Base-by-base conservation (phyloP, 2,888 invertebrate species). In the Pycnomerus fuliginosus region DNA sequence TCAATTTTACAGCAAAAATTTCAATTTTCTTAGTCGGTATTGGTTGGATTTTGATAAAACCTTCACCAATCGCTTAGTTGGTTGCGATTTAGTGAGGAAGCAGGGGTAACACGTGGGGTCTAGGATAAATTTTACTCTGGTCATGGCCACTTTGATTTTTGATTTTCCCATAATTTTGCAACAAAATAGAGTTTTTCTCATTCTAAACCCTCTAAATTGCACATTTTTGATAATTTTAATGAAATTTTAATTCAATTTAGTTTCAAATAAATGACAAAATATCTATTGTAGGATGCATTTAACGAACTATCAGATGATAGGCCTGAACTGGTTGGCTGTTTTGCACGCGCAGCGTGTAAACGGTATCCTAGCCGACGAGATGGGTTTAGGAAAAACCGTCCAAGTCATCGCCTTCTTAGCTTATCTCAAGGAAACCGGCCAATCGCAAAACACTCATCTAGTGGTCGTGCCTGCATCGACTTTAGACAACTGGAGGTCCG, bases 401-500 rank as follows among this genome's bases (percentile, higher is more conserved):
- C 94, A 95, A 70, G 86, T 93, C n/a, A 92, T 95, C 52, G 84
- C 94, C 0, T 94, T 94, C 72, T 76, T 95, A 1, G 89, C 93
- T 0, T 88, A 95, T 67, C 75, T 97, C 10, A 87, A 92, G 71
- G 90, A 95, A 66, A 81, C 83, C 0, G 82, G 82, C 0, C 80
- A 83, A 28, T 77, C 80, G 1, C 77, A 76, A 48, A 88, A 85
- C 7, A 91, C 94, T 0, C 95, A 96, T 75, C 76, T 98, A 37
- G 85, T 98, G 53, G 88, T 98, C 2, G 96, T 96, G n/a, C 97
- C 97, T 1, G 90, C 96, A 17, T 96, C 96, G 3, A 97, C 96
- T 0, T 78, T 63, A 85, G 91, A 91, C 61, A 92, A 92, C 69
- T 92, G 92, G 92, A 82, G 81, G 51, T 79, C 80, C 8, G 92